These are phyloP conservation scores for Pemphigus obesinymphae DNA, from an alignment of 1,140 invertebrate genomes.

Conservation along the genomic window DNA sequence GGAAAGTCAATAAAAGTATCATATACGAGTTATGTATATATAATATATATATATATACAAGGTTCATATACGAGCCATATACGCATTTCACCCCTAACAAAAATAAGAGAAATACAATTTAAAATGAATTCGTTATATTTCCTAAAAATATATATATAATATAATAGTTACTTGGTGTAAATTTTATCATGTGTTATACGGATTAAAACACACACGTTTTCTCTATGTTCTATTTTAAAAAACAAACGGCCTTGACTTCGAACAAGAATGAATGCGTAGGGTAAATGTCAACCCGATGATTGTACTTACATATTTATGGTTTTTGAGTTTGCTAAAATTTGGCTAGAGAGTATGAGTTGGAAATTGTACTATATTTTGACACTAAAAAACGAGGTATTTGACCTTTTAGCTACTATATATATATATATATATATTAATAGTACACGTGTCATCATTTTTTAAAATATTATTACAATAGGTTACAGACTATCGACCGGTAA, in stretches of 20 bases:
- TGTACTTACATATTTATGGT: neutral
- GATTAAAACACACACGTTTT: neutral
- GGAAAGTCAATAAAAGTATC: no score
- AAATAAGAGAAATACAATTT: no score
- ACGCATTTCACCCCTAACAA: no score
- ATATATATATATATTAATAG: no score
- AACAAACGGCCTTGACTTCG: neutral
- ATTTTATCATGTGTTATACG: neutral
- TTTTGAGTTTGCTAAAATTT: neutral
- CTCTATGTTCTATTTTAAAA: neutral
- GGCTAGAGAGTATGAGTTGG: neutral
- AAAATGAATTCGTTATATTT: no score
- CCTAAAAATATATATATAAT: no score
- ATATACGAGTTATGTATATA: no score
- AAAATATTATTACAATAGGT: neutral
- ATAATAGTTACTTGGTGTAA: neutral
- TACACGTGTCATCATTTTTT: neutral
- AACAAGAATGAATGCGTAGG: neutral
- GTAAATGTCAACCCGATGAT: neutral
- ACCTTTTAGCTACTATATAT: neutral
- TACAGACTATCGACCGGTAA: neutral
- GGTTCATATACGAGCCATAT: no score
- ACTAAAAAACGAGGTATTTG: neutral
- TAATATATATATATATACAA: no score
- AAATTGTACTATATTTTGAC: neutral